phyloP scores from a whole-genome alignment of 2,888 invertebrate genomes.

The Hydraecia micacea region DNA sequence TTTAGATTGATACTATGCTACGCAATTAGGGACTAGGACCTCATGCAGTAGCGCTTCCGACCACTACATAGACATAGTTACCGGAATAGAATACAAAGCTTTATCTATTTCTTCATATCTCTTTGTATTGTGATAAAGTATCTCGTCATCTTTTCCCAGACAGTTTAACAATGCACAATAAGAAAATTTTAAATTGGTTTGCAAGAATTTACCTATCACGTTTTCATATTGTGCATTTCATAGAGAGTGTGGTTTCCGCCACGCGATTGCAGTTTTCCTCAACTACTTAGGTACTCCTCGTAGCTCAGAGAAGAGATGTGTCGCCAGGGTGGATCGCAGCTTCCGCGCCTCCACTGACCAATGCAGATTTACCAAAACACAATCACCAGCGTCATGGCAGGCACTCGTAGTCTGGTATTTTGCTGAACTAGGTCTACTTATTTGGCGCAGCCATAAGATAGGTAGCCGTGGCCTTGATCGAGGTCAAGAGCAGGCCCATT shows the following conservation, averaged over 20 bases:
- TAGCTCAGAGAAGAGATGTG: not conserved
- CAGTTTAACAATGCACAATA: not conserved
- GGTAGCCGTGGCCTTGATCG: no score
- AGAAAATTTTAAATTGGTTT: not conserved
- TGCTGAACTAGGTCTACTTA: not conserved
- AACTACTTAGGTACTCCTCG: not conserved
- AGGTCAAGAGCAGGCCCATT: no score
- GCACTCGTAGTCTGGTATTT: not conserved
- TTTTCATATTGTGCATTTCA: not conserved
- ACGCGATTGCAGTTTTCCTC: not conserved
- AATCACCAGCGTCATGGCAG: not conserved
- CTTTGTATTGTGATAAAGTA: slow-evolving; percentile 1
- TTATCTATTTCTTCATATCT: not conserved
- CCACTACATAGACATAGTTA: not conserved
- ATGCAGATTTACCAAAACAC: not conserved
- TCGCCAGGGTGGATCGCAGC: not conserved
- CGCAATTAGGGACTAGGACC: no score
- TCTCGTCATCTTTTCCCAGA: slow-evolving; percentile 9
- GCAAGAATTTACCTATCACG: not conserved
- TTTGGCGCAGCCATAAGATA: no score
- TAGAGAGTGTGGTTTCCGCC: not conserved
- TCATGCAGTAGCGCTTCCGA: no score
- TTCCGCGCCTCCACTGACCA: not conserved
- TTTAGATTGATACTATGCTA: no score
- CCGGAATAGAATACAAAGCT: not conserved